phyloP scores from a whole-genome alignment of 2,797 vertebrate species.

The Epinephelus malabaricus region DNA sequence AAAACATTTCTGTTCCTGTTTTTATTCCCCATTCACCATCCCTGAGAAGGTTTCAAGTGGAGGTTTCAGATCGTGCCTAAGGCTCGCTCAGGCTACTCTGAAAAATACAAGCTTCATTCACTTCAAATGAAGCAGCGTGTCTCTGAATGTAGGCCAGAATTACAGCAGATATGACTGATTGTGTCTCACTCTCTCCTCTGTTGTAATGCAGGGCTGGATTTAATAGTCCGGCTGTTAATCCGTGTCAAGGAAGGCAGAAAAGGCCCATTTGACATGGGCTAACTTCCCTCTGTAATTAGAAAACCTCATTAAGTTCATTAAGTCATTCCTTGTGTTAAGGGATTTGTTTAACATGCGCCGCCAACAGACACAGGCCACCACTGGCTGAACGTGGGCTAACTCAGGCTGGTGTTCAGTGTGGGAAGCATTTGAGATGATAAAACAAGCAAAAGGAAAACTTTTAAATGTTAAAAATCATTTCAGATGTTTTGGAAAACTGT shows the following conservation, averaged over 20 bases:
- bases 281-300: constrained; percentile 83
- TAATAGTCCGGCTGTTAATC: constrained; percentile 82
- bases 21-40: constrained; percentile 51
- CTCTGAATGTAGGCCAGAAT: constrained; percentile 64
- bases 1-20: constrained; percentile 43
- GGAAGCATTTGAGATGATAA: background rate
- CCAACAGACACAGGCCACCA: constrained; percentile 64
- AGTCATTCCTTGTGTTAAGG: constrained; percentile 78
- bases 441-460: background rate
- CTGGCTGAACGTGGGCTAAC: constrained; percentile 33
- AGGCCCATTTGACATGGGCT: constrained; percentile 81
- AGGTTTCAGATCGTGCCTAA: constrained; percentile 44
- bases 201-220: constrained; percentile 70
- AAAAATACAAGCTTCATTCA: constrained; percentile 59
- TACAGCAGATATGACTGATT: constrained; percentile 66
- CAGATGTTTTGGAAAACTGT: background rate
- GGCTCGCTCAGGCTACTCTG: constrained; percentile 46
- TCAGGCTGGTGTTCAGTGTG: background rate
- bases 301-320: constrained; percentile 87
- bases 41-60: constrained; percentile 54
- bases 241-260: constrained; percentile 78
- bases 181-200: constrained; percentile 51
- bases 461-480: constrained; percentile 7
- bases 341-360: constrained; percentile 81
- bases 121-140: constrained; percentile 50